Evolutionary conservation across 2,888 invertebrate species (phyloP).

Genomic region (Drosophila fulvimacula): DNA sequence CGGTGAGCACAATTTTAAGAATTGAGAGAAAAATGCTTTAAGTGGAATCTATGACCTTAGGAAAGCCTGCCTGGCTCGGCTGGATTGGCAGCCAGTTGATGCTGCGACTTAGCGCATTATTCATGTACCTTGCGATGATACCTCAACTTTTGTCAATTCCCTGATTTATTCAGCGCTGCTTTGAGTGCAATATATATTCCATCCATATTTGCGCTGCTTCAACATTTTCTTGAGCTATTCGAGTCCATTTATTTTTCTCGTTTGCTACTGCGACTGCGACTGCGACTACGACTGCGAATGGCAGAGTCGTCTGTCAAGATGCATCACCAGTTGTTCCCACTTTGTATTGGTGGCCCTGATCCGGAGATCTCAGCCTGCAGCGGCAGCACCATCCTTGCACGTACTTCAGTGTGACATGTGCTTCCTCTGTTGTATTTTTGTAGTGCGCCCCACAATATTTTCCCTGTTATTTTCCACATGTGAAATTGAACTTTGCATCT

Average conservation of each 20-base stretch:
- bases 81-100: constrained; percentile 3
- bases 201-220: constrained; percentile 21
- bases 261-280: no score
- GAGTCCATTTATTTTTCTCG: constrained; percentile 50
- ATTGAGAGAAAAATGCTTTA: constrained; percentile 7
- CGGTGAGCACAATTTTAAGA: constrained; percentile 13
- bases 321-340: constrained; percentile 61
- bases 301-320: constrained; percentile 65
- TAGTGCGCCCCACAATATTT: constrained; percentile 47
- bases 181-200: constrained; percentile 18
- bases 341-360: constrained; percentile 32
- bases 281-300: constrained; percentile 44
- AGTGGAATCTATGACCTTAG: constrained; percentile 12
- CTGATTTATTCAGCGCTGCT: constrained; percentile 50
- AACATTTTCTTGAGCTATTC: constrained; percentile 14
- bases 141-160: constrained; percentile 31
- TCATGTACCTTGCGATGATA: neutral
- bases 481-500: constrained; percentile 80
- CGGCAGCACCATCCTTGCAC: constrained; percentile 44
- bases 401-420: constrained; percentile 73
- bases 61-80: neutral
- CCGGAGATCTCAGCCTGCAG: constrained; percentile 4
- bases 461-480: constrained; percentile 75
- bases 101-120: constrained; percentile 2
- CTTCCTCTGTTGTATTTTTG: constrained; percentile 75